A percentile compares a stretch with the other conserved stretches of the same genome.
Evolutionary conservation across 2,888 invertebrate genomes (phyloP).

Genomic region (Idaea biselata): DNA sequence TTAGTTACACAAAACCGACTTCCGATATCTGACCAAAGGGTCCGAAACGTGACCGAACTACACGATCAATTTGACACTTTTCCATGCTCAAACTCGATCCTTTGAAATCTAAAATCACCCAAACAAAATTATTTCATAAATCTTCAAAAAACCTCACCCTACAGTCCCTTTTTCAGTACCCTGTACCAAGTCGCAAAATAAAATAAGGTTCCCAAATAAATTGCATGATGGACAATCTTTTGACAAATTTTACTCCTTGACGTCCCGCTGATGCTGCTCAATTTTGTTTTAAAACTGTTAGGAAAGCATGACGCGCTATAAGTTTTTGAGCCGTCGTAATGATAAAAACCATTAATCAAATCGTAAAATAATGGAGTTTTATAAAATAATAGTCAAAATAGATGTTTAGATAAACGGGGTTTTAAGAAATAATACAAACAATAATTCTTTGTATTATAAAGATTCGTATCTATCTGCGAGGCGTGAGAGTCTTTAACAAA

Average conservation of each 20-base stretch:
- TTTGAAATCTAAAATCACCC: slow-evolving; percentile 8
- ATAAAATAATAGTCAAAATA: slow-evolving; percentile 38
- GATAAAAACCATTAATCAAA: slow-evolving; percentile 53
- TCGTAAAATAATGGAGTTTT: slow-evolving; percentile 51
- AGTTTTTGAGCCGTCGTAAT: slow-evolving; percentile 30
- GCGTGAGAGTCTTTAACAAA: slow-evolving; percentile 63
- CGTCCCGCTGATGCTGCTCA: slow-evolving; percentile 12
- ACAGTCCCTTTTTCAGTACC: slow-evolving; percentile 1
- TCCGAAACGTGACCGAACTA: slow-evolving; percentile 60
- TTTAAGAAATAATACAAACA: slow-evolving; percentile 61
- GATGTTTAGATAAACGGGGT: slow-evolving; percentile 32
- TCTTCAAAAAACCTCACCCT: not conserved
- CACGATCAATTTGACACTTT: slow-evolving; percentile 59
- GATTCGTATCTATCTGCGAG: slow-evolving; percentile 57
- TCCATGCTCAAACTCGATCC: slow-evolving; percentile 36
- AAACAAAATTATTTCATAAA: slow-evolving; percentile 13
- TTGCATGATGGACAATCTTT: slow-evolving; percentile 30
- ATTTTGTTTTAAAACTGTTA: slow-evolving; percentile 16
- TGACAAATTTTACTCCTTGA: slow-evolving; percentile 23
- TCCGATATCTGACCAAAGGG: slow-evolving; percentile 51
- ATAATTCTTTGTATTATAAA: slow-evolving; percentile 56
- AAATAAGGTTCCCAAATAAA: slow-evolving; percentile 20
- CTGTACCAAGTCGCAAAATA: not conserved
- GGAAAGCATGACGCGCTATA: slow-evolving; percentile 20
- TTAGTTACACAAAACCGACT: slow-evolving; percentile 69